phyloP scores from a whole-genome alignment of 2,888 invertebrate species.

The Antheraea assamensis region DNA sequence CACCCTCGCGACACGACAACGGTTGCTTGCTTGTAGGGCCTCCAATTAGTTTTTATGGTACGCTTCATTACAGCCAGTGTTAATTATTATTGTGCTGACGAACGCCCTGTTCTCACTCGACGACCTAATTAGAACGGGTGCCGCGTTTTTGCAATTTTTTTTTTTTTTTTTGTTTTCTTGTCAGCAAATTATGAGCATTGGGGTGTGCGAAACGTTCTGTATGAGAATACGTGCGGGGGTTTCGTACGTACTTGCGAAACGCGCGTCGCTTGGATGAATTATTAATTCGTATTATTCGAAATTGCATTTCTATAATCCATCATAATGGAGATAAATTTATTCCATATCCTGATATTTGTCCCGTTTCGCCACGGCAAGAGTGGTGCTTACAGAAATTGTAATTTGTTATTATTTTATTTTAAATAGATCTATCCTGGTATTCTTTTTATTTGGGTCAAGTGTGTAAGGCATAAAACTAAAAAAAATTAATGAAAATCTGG shows the following conservation, averaged over 20 bases:
- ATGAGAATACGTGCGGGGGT: conserved; percentile 48
- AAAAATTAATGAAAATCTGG: too few relatives aligned
- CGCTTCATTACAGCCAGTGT: conserved; percentile 80
- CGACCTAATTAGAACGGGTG: conserved; percentile 78
- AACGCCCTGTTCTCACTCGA: conserved; percentile 77
- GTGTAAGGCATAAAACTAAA: too few relatives aligned
- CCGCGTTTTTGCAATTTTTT: conserved; percentile 63
- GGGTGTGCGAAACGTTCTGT: conserved; percentile 58
- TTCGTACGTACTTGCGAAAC: conserved; percentile 41
- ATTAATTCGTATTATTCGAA: conserved; percentile 42
- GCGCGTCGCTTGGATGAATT: conserved; percentile 37
- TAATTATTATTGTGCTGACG: conserved; percentile 81
- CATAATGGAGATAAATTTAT: too few relatives aligned
- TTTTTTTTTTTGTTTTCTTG: conserved; percentile 72
- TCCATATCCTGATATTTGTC: too few relatives aligned
- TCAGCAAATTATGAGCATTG: conserved; percentile 70
- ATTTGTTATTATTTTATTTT: too few relatives aligned
- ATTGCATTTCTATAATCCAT: conserved; percentile 34
- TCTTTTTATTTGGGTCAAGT: too few relatives aligned
- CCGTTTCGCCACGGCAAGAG: too few relatives aligned
- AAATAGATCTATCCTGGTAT: too few relatives aligned
- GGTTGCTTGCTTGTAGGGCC: conserved; percentile 52
- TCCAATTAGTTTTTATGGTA: conserved; percentile 80
- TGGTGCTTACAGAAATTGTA: too few relatives aligned
- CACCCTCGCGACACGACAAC: conserved; percentile 58